Percentiles rank a stretch among this genome's conserved stretches.
These are phyloP conservation scores for Rynchops niger DNA, from an alignment of 2,113 vertebrate genomes.

Conservation along the genomic window DNA sequence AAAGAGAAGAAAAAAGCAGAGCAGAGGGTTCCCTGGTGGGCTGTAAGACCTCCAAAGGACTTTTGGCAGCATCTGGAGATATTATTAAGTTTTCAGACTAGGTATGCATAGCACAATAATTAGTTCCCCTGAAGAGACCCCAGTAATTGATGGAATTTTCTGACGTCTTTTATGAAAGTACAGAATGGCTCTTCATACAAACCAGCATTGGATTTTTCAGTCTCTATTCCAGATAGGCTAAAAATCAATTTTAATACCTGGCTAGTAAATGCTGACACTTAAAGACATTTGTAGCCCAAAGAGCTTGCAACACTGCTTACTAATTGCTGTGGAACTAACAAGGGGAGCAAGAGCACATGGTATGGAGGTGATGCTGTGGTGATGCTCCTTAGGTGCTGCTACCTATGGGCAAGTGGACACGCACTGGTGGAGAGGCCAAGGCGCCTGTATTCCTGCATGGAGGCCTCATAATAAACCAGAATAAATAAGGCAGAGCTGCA, in stretches of 20 bases:
- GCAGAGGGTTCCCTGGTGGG: not conserved
- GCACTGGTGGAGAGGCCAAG: not conserved
- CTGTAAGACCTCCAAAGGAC: slow-evolving; percentile 36
- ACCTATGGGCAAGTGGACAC: fast-evolving
- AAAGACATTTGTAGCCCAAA: not conserved
- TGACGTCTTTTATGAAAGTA: not conserved
- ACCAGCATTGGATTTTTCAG: not conserved
- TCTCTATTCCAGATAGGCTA: not conserved
- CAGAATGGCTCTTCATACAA: not conserved
- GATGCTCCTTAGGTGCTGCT: not conserved
- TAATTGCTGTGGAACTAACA: not conserved
- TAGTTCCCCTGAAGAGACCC: slow-evolving; percentile 47
- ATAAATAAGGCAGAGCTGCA: not conserved
- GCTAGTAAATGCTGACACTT: not conserved
- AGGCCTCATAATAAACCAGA: not conserved
- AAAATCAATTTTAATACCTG: not conserved
- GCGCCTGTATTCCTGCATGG: not conserved
- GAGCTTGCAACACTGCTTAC: not conserved
- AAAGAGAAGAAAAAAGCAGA: not conserved
- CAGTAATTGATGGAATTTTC: slow-evolving; percentile 33
- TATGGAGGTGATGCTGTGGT: not conserved
- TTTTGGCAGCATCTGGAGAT: slow-evolving; percentile 20
- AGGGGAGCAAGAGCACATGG: fast-evolving
- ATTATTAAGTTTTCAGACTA: slow-evolving; percentile 51
- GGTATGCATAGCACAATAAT: slow-evolving; percentile 4